Percentiles rank a stretch among this genome's conserved stretches.
Conservation (phyloP, 2,797 vertebrate species). For the Oreochromis grahami region DNA sequence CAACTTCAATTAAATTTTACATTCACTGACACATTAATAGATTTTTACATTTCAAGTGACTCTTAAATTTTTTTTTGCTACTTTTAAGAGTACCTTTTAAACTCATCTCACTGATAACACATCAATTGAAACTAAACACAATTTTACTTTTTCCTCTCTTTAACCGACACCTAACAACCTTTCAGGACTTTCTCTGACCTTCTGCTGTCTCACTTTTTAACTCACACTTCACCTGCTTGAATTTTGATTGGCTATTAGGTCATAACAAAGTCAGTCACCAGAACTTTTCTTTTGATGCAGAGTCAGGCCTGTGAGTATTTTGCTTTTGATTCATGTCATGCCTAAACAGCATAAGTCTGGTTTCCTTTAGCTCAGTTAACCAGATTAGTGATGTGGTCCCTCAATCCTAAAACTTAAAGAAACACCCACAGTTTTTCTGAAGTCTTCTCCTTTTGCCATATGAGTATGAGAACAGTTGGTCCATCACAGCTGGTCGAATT, state of each 20-base stretch:
- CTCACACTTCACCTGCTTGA: neutral
- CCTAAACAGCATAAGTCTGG: neutral
- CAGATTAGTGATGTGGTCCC: accelerated
- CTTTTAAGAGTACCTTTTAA: neutral
- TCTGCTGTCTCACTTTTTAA: neutral
- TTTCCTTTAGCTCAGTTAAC: neutral
- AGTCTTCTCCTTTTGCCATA: neutral
- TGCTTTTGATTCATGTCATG: neutral
- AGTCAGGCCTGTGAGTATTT: neutral
- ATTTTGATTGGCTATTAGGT: neutral
- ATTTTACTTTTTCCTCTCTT: neutral
- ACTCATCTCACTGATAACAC: neutral
- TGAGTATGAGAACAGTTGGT: neutral
- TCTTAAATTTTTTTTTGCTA: neutral
- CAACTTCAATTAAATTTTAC: neutral
- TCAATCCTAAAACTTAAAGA: neutral
- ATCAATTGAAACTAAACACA: neutral
- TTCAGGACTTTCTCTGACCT: neutral
- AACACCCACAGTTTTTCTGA: neutral
- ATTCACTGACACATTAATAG: neutral
- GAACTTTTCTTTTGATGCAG: neutral
- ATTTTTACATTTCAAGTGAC: neutral
- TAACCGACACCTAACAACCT: neutral
- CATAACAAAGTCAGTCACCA: neutral
- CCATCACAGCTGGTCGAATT: neutral